Conservation (phyloP, 2,888 invertebrate species). For the Dione vanillae region DNA sequence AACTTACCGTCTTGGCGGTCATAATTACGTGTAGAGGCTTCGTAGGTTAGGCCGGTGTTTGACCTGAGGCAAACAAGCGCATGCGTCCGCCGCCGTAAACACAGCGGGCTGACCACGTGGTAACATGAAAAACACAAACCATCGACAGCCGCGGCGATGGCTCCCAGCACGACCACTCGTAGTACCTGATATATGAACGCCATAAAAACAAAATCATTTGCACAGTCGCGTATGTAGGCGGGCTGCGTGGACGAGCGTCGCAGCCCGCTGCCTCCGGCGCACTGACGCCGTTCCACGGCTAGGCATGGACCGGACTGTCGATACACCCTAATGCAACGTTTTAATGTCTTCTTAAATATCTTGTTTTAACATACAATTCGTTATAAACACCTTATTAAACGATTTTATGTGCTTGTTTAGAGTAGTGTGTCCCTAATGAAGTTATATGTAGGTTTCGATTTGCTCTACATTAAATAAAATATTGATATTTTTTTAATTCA, state of each 20-base stretch:
- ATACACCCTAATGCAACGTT: not conserved
- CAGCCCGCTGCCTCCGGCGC: conserved; percentile 76
- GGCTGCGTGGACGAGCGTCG: conserved; percentile 77
- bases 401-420: not conserved
- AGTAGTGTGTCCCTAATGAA: not conserved
- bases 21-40: conserved; percentile 68
- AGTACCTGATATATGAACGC: conserved; percentile 87
- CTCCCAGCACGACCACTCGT: conserved; percentile 86
- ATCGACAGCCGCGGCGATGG: conserved; percentile 78
- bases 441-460: not conserved
- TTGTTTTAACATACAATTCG: not conserved
- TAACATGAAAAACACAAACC: conserved; percentile 64
- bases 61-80: conserved; percentile 80
- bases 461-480: not conserved
- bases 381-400: not conserved
- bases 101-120: conserved; percentile 71
- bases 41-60: conserved; percentile 79
- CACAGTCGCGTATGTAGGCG: conserved; percentile 80
- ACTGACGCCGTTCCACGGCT: conserved; percentile 56
- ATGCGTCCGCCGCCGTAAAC: conserved; percentile 79
- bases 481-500: not conserved
- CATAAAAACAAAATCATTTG: conserved; percentile 91
- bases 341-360: not conserved
- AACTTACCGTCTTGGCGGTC: conserved; percentile 66
- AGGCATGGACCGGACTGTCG: conserved; percentile 36